Conservation (phyloP, 2,888 invertebrate genomes). For the Xanthia togata region DNA sequence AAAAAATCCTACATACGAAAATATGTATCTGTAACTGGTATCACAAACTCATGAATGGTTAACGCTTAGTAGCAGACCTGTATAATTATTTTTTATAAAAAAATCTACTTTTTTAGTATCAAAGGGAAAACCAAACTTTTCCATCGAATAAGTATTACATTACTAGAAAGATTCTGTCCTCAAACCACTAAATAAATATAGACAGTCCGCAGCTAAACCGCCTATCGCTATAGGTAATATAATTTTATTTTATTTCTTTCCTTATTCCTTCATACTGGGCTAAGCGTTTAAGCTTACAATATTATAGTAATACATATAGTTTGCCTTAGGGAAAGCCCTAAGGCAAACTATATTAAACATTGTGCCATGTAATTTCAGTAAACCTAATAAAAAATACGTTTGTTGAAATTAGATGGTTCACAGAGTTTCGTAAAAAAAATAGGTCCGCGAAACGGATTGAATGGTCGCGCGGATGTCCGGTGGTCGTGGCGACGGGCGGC, state of each 20-base stretch:
- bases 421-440: constrained; percentile 26
- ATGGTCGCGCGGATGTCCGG: constrained; percentile 22
- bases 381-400: not conserved
- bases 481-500: constrained; percentile 20
- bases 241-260: constrained; percentile 57
- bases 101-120: not conserved
- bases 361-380: no score
- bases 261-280: constrained; percentile 39
- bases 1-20: not conserved
- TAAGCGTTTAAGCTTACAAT: constrained; percentile 48
- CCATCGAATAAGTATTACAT: constrained; percentile 19
- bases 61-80: no score
- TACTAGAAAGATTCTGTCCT: constrained; percentile 23
- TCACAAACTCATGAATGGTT: not conserved
- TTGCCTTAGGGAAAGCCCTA: constrained; percentile 12
- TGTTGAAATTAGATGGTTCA: not conserved
- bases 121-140: not conserved
- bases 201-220: constrained; percentile 47
- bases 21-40: no score
- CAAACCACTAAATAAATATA: constrained; percentile 34
- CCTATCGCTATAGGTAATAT: constrained; percentile 40
- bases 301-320: constrained; percentile 45
- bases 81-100: not conserved
- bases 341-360: no score
- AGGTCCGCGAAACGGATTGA: constrained; percentile 6